These are phyloP conservation scores for Herpailurus yagouaroundi DNA, from an alignment of 2,113 vertebrate genomes.

Conservation along the genomic window DNA sequence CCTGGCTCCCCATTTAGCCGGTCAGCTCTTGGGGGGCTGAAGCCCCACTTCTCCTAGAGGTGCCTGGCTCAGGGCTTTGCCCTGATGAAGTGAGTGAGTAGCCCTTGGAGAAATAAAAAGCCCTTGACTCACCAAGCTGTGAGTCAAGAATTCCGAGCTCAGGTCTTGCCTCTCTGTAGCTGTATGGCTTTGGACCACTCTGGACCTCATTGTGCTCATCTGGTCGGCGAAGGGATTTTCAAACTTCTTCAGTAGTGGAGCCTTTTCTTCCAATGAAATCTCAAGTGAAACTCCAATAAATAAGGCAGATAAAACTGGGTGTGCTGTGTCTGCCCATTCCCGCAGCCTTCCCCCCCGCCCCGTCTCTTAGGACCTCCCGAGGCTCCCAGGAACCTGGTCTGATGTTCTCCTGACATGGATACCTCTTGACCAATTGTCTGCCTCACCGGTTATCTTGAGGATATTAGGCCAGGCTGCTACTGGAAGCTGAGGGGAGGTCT, in stretches of 20 bases:
- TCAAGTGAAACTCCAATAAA: background rate
- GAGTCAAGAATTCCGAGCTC: background rate
- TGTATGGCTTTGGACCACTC: background rate
- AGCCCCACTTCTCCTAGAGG: background rate
- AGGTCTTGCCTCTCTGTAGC: background rate
- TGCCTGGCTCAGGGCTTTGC: background rate
- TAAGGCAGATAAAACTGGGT: background rate
- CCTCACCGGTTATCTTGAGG: background rate
- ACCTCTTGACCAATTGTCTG: background rate
- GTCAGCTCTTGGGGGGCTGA: background rate
- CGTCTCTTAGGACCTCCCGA: background rate
- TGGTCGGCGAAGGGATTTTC: background rate
- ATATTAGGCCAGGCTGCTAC: slow-evolving; percentile 19
- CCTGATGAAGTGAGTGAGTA: background rate
- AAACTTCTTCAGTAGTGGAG: background rate
- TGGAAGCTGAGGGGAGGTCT: background rate
- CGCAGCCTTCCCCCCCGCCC: background rate
- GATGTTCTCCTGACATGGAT: background rate
- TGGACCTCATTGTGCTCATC: background rate
- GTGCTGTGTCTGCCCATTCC: background rate
- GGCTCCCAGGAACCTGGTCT: background rate
- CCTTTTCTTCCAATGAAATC: background rate
- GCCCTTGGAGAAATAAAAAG: background rate
- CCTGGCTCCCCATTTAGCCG: background rate
- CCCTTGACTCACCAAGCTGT: no score